Evolutionary conservation across 2,888 invertebrate species (phyloP).

Genomic region (Drosophila mercatorum): DNA sequence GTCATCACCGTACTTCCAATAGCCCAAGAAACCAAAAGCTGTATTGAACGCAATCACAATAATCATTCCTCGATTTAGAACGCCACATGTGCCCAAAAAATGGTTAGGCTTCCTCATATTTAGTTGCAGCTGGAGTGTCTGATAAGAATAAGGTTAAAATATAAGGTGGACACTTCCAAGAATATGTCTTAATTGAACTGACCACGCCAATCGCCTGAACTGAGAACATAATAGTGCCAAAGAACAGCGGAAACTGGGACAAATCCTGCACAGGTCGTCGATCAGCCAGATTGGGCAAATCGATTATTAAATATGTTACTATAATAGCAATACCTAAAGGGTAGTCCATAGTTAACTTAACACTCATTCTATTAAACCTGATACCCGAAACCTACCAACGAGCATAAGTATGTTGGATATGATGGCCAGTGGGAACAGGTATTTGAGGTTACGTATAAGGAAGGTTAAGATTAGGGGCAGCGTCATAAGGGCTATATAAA

Average conservation of each 20-base stretch:
- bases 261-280: slow-evolving; percentile 84
- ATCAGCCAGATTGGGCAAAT: slow-evolving; percentile 85
- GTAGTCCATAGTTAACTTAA: no score
- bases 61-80: slow-evolving; percentile 93
- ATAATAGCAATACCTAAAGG: slow-evolving; percentile 88
- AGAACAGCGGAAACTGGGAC: slow-evolving; percentile 90
- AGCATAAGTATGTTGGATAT: slow-evolving; percentile 94
- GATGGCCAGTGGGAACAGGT: slow-evolving; percentile 94
- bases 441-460: slow-evolving; percentile 90
- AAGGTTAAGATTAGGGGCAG: slow-evolving; percentile 89
- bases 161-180: neutral
- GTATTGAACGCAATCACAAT: slow-evolving; percentile 93
- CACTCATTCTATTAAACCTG: neutral
- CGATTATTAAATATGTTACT: slow-evolving; percentile 91
- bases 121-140: slow-evolving; percentile 95
- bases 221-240: slow-evolving; percentile 96
- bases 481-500: slow-evolving; percentile 86
- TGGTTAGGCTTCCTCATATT: slow-evolving; percentile 93
- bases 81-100: slow-evolving; percentile 94
- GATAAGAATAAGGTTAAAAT: neutral
- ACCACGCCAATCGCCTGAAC: slow-evolving; percentile 93
- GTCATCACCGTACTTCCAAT: slow-evolving; percentile 91
- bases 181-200: slow-evolving; percentile 81
- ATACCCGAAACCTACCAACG: slow-evolving; percentile 83
- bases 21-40: slow-evolving; percentile 95